Conservation (phyloP, 2,113 vertebrate species). For the Scomber japonicus region DNA sequence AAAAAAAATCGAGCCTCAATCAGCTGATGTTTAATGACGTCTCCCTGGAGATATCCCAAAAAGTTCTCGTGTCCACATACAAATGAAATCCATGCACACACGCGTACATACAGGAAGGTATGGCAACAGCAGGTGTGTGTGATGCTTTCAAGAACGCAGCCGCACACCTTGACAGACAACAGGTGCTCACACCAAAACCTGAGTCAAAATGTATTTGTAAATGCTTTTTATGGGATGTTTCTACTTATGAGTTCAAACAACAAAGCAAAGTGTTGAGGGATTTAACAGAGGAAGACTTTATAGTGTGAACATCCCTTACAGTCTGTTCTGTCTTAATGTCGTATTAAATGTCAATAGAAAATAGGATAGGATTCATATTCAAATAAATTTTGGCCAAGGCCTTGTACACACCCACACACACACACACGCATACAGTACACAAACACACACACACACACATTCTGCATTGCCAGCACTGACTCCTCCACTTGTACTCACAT, state of each 20-base stretch:
- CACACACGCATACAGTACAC: constrained; percentile 24
- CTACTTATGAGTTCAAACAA: not conserved
- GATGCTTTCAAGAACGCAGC: constrained; percentile 46
- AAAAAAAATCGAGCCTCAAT: not conserved
- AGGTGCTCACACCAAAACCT: constrained; percentile 48
- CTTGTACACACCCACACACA: constrained; percentile 50
- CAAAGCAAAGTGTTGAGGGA: constrained; percentile 26
- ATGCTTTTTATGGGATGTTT: not conserved
- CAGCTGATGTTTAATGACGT: not conserved
- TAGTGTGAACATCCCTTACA: not conserved
- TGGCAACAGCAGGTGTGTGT: constrained; percentile 47
- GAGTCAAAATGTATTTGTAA: constrained; percentile 58
- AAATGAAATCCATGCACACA: constrained; percentile 60
- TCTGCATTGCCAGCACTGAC: constrained; percentile 63
- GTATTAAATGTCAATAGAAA: not conserved
- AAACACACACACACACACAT: constrained; percentile 58
- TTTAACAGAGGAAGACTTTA: not conserved
- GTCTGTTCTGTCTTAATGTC: constrained; percentile 24
- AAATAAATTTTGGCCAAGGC: constrained; percentile 53
- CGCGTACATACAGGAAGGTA: constrained; percentile 17
- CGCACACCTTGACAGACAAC: constrained; percentile 32
- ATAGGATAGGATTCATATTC: not conserved
- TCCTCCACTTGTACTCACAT: constrained; percentile 86
- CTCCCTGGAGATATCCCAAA: not conserved
- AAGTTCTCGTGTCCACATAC: constrained; percentile 24